These are phyloP conservation scores for Watsonalla cultraria DNA, from an alignment of 2,888 invertebrate genomes.

Conservation along the genomic window DNA sequence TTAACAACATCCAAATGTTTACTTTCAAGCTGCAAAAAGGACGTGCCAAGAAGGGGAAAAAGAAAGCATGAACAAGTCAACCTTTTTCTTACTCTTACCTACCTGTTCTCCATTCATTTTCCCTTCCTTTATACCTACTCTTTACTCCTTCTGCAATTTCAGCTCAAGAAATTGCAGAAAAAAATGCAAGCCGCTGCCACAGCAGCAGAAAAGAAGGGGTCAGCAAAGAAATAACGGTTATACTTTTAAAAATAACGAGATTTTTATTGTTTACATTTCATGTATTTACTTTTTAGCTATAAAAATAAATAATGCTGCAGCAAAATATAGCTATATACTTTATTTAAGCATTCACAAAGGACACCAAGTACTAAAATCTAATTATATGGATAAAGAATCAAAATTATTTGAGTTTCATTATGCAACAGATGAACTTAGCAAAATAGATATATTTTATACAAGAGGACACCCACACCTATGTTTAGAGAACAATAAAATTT, in stretches of 20 bases:
- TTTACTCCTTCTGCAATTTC: constrained; percentile 11
- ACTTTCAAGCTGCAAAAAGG: constrained; percentile 59
- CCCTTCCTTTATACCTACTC: constrained; percentile 7
- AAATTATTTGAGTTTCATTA: too few relatives aligned
- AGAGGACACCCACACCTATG: background rate
- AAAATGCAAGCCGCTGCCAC: constrained; percentile 42
- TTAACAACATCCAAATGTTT: constrained; percentile 6
- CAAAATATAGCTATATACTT: background rate
- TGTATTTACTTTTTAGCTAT: background rate
- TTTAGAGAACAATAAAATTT: too few relatives aligned
- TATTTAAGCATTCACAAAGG: background rate
- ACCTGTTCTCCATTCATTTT: too few relatives aligned
- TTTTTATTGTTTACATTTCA: background rate
- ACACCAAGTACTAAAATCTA: too few relatives aligned
- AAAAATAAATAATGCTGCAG: too few relatives aligned
- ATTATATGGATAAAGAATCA: too few relatives aligned
- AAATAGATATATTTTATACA: background rate
- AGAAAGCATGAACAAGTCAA: constrained; percentile 44
- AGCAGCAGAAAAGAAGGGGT: constrained; percentile 27
- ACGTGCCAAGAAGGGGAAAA: constrained; percentile 66
- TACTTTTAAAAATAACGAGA: background rate
- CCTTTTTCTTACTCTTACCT: constrained; percentile 2
- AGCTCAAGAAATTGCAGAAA: constrained; percentile 54
- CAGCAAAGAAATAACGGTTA: constrained; percentile 11
- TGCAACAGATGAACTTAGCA: too few relatives aligned